These are phyloP conservation scores for Nemapogon koenigi DNA, from an alignment of 2,888 invertebrate genomes.

Conservation along the genomic window DNA sequence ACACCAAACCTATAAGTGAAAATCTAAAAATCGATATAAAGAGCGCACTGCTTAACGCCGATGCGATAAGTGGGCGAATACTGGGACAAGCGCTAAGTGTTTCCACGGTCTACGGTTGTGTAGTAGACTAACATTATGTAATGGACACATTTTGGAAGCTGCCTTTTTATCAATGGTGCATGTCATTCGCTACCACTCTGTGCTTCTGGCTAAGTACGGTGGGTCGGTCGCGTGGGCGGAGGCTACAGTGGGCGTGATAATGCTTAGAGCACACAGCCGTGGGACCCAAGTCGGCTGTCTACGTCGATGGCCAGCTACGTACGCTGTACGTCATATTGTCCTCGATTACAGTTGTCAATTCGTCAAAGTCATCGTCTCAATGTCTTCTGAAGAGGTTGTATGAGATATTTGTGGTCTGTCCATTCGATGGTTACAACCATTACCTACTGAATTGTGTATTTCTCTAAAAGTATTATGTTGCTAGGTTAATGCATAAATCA, in stretches of 20 bases:
- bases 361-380: too few relatives aligned
- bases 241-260: conserved; percentile 60
- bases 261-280: conserved; percentile 56
- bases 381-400: too few relatives aligned
- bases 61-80: conserved; percentile 27
- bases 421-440: too few relatives aligned
- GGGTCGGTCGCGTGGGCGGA: conserved; percentile 27
- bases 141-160: conserved; percentile 34
- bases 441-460: too few relatives aligned
- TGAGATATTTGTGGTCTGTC: too few relatives aligned
- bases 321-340: conserved; percentile 42
- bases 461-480: too few relatives aligned
- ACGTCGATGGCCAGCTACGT: conserved; percentile 40
- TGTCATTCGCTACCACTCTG: conserved; percentile 26
- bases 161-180: conserved; percentile 44
- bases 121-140: conserved; percentile 27
- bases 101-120: conserved; percentile 6
- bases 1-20: conserved; percentile 1
- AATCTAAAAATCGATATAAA: conserved; percentile 9
- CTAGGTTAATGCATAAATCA: too few relatives aligned
- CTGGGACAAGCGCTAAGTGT: conserved; percentile 18
- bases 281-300: conserved; percentile 58
- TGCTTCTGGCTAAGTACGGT: conserved; percentile 14
- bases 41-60: conserved; percentile 24
- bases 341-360: too few relatives aligned